Base-by-base conservation (phyloP, 2,797 vertebrate species). In the Gymnopithys bicolor region DNA sequence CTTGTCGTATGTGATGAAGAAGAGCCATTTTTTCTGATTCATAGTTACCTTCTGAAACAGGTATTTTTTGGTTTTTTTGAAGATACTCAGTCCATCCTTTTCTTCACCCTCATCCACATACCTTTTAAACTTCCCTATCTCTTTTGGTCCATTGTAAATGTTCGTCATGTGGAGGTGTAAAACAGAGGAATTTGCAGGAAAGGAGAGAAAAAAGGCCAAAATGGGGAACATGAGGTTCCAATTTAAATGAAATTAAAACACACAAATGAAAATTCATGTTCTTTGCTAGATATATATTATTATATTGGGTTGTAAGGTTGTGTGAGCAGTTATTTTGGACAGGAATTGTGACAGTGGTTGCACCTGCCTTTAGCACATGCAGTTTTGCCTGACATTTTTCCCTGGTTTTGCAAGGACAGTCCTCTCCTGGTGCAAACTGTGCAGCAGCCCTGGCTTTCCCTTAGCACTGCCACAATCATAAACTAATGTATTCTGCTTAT, bases 31-130 rank as follows among this genome's bases (percentile, higher is more conserved):
- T 71, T 71, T 67, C 37, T 39, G 23, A 41, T 48, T 82, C 13
- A 13, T 5, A 6, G 2, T 84, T 91, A 37, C 5, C 14, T 21
- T 88, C 84, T 80, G 22, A 89, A 63, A 51, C 8, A 41, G 15
- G 41, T 43, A 15, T 10, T 11, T 11, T 32, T 53, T 5, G 3
- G 2, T 5, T 11, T 84, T 32, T 63, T 6, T n/a, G 8, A 0
- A 69, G 35, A 16, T 28, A 11, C 27, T 89, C 16, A 11, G 19
- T 70, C 30, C 80, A 2, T 76, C 32, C 45, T 74, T 89, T 51
- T 16, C 33, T 91, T 84, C 23, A 28, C 7, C 8, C 11, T 87
- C n/a, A 37, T 73, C 28, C n/a, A 22, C 0, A 1, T 60, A 30
- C 10, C 6, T 84, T 84, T 86, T 75, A 84, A 60, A 75, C 41